These are phyloP conservation scores for Petrolisthes manimaculis DNA, from an alignment of 2,888 invertebrate species.

Conservation along the genomic window DNA sequence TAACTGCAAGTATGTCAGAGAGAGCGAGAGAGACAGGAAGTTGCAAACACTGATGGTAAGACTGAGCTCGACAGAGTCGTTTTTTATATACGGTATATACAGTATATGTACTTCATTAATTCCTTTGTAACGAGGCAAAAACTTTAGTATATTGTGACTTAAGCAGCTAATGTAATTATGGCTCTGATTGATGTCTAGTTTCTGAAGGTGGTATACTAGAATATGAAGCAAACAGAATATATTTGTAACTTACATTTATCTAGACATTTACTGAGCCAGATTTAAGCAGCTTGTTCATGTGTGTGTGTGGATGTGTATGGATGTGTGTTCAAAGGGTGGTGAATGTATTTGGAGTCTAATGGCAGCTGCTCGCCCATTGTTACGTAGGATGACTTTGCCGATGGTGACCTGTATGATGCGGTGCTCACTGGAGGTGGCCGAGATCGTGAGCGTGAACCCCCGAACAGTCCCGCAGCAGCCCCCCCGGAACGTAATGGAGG, in stretches of 20 bases:
- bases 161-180: conserved; percentile 17
- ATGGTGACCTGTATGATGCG: conserved; percentile 66
- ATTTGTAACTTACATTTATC: neutral
- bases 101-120: neutral
- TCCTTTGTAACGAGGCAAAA: conserved; percentile 39
- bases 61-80: conserved; percentile 27
- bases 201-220: conserved; percentile 13
- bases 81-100: conserved; percentile 8
- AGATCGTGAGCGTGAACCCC: conserved; percentile 55
- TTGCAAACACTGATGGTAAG: conserved; percentile 50
- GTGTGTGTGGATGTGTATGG: conserved; percentile 1
- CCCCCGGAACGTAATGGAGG: conserved; percentile 51
- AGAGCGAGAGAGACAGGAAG: conserved; percentile 33
- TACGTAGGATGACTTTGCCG: conserved; percentile 66
- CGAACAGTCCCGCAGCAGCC: conserved; percentile 42
- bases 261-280: conserved; percentile 55
- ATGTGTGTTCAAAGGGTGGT: conserved; percentile 22
- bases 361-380: conserved; percentile 46
- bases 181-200: conserved; percentile 56
- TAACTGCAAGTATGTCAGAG: conserved; percentile 48
- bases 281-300: conserved; percentile 26
- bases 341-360: conserved; percentile 38
- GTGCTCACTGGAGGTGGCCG: conserved; percentile 65
- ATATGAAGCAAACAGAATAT: conserved; percentile 9
- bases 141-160: conserved; percentile 30